Evolutionary conservation across 1,140 invertebrate species (phyloP), one percentile per base, ranked within the genome.

Genomic region (Psix sp.): DNA sequence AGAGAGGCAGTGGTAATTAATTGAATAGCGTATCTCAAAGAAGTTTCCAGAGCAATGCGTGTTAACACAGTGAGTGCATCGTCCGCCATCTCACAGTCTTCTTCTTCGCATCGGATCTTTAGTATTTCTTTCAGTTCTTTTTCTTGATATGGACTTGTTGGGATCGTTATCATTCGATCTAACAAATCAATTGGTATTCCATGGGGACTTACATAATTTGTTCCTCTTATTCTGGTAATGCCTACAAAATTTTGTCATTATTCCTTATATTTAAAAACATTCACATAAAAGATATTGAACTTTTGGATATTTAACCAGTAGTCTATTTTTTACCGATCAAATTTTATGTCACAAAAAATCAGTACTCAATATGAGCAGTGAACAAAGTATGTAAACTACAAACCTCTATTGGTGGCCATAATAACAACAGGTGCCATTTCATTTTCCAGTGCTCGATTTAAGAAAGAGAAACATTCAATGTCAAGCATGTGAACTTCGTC

Each of bases 401-500:
- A 42, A 20, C 97, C 98, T 71, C 97, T 90, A 87, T 99, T 99
- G n/a, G 98, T 99, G 1, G 98, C 98, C 95, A 99, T 98, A 5
- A 99, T 97, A 1, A 99, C 93, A 16, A 99, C 93, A 0, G 98
- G 98, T 0, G 98, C 94, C 91, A 99, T 97, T 78, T 99, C 98
- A 73, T 94, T 95, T 82, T 99, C 98, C 15, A 99, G 85, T 0
- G 97, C 97, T 38, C 98, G 91, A 88, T 99, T 99, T 0, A 99
- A 86, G 84, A 96, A 99, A 0, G 97, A 99, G 87, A 99, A 99
- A 83, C 98, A 99, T 84, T 99, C 98, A 42, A 99, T 96, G 79
- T 99, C 98, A 63, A 99, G 87, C 97, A 99, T 99, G 81, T 99
- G 98, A 0, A 93, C 93, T 87, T 97, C 95, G 77, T 97, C 95